Evolutionary conservation across 2,797 vertebrate genomes (phyloP), one percentile per base, ranked within the genome.

Genomic region (Monodelphis domestica): DNA sequence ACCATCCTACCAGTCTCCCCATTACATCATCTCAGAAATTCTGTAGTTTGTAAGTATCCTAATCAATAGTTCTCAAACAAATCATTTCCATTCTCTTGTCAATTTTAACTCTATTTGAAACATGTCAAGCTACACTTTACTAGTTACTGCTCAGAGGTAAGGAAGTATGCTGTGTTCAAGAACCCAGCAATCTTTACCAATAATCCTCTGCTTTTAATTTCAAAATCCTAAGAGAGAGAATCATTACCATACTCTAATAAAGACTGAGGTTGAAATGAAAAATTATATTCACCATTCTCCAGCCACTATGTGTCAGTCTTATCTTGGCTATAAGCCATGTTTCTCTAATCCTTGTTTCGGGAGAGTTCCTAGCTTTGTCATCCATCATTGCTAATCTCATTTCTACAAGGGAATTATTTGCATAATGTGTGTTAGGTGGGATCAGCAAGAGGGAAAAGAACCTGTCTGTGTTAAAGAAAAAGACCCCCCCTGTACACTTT

Each of bases 201-300:
- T 78, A 45, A 63, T 45, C 7, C n/a, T 70, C 4, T 30, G 89
- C 91, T 92, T 88, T 57, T 30, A 53, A 29, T 26, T 52, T 56
- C 21, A 38, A 88, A 89, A 12, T 57, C 84, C 89, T 56, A 15
- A 14, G 45, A 29, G 33, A 78, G 12, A 33, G 17, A 88, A 12
- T 21, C 0, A 2, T 50, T 1, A 55, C 57, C 1, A 1, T 59
- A 1, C 45, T 88, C 12, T 53, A 33, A 53, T 1, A 1, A 0
- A 0, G 56, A 0, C 10, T 3, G 6, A 0, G 15, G 26, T 0
- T 11, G 10, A 30, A 4, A 3, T 0, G 14, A 0, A n/a, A 45
- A 0, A n/a, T 59, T 38, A 26, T 88, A 21, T 93, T 50, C 45
- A 89, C 33, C 24, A 0, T 15, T 50, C 0, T 0, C 26, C 0